These are phyloP conservation scores for Drosophila simulans DNA, from an alignment of 1,140 invertebrate genomes.

Conservation along the genomic window DNA sequence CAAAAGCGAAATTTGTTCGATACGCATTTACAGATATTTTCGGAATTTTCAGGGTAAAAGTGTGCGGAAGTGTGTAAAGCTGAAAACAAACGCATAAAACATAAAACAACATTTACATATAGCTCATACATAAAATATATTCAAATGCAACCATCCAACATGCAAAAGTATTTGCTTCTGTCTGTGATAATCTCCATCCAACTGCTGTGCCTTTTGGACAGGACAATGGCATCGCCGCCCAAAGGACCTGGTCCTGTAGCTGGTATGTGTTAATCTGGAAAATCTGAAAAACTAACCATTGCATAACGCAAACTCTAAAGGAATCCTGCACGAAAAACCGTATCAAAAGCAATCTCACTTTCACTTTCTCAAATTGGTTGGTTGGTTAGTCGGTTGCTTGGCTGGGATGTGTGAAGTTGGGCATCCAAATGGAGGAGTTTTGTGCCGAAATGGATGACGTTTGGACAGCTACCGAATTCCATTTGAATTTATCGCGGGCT, in stretches of 20 bases:
- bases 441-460: constrained; percentile 22
- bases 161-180: constrained; percentile 78
- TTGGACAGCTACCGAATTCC: constrained; percentile 52
- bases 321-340: constrained; percentile 26
- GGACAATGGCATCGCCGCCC: constrained; percentile 57
- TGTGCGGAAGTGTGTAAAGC: constrained; percentile 56
- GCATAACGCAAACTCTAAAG: constrained; percentile 24
- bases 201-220: constrained; percentile 64
- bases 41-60: constrained; percentile 54
- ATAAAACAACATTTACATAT: constrained; percentile 9
- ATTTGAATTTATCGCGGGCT: constrained; percentile 53
- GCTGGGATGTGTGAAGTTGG: constrained; percentile 19
- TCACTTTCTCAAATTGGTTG: constrained; percentile 61
- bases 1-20: constrained; percentile 45
- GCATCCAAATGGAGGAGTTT: constrained; percentile 55
- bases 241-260: constrained; percentile 67
- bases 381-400: constrained; percentile 27
- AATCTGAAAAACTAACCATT: constrained; percentile 3
- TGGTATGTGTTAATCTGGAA: constrained; percentile 43
- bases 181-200: constrained; percentile 80
- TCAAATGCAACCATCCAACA: constrained; percentile 33
- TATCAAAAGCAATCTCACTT: constrained; percentile 49
- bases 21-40: constrained; percentile 36
- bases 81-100: constrained; percentile 4
- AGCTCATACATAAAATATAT: constrained; percentile 10